Evolutionary conservation across 2,113 vertebrate species (phyloP), one percentile per base, ranked within the genome.

Genomic region (Hucho hucho): DNA sequence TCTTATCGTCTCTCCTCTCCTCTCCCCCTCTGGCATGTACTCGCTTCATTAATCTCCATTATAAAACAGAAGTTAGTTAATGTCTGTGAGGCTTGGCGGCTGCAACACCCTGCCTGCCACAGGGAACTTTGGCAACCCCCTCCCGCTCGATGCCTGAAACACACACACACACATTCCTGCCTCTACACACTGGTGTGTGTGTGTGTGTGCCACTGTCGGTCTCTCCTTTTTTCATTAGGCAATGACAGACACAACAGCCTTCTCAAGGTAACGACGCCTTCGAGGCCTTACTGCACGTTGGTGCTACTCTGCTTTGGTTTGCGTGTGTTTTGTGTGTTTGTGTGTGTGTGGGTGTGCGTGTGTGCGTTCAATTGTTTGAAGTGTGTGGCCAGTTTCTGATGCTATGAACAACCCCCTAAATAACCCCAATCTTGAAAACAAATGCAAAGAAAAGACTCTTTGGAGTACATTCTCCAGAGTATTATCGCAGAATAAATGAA

Each of bases 51-150:
- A 92, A 92, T 93, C 92, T 92, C 92, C 90, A 92, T 93, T 92
- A 93, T 87, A 92, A 91, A 92, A 92, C 91, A 93, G 87, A 92
- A 93, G 91, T 93, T 92, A 90, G 89, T 92, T 93, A 91, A 92
- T 91, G 90, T 93, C 87, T 92, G 87, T 84, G 87, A 84, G 82
- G 81, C 88, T 89, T 82, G 80, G 79, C 78, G 79, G 77, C 86
- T 86, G 79, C 79, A 81, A 84, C 90, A 85, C 81, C 79, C 73
- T 82, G 84, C 87, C 79, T 80, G 46, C 78, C 79, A 79, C 37
- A 61, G 70, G 84, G 78, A 80, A 75, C 85, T 74, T 73, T 83
- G 79, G 81, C 86, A 87, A 49, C 75, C 16, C 74, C n/a, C 69
- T 61, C 74, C 12, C 53, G 37, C 69, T 29, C 66, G 59, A 77